Percentiles rank a stretch among this genome's conserved stretches.
phyloP scores from a whole-genome alignment of 2,888 invertebrate species.

The Clusia tigrina region DNA sequence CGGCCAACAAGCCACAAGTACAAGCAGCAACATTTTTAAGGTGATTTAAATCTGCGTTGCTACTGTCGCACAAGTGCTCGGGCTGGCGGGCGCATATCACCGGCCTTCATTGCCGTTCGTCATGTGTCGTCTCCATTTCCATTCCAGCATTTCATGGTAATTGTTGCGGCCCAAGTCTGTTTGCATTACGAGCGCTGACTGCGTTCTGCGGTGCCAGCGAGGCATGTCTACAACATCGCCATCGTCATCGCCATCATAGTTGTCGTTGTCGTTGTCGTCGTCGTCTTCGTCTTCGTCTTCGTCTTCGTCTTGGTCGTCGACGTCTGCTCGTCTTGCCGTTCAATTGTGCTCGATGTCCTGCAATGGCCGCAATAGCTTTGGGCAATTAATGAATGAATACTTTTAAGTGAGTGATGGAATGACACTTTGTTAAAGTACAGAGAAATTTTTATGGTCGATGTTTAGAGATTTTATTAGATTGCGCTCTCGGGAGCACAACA shows the following conservation, averaged over 20 bases:
- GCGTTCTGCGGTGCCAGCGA: too few species aligned
- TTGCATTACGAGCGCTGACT: conserved; percentile 47
- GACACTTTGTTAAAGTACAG: conserved; percentile 59
- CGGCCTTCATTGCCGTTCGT: background rate
- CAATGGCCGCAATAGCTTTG: conserved; percentile 52
- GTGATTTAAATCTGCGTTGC: conserved; percentile 45
- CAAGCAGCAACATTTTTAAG: conserved; percentile 30
- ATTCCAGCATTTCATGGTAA: conserved; percentile 51
- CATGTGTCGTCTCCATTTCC: conserved; percentile 31
- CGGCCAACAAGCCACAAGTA: background rate
- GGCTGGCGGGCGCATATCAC: conserved; percentile 8
- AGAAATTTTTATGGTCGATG: conserved; percentile 47
- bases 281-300: background rate
- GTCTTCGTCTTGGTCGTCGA: background rate
- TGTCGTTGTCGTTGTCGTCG: conserved; percentile 5
- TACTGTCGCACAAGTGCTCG: background rate
- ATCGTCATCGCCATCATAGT: background rate
- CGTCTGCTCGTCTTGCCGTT: conserved; percentile 9
- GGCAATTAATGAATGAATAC: conserved; percentile 63
- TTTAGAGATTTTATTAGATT: background rate
- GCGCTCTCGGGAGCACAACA: background rate
- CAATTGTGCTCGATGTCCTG: conserved; percentile 12
- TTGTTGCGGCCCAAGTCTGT: conserved; percentile 48
- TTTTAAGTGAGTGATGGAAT: conserved; percentile 63
- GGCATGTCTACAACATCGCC: too few species aligned